These are phyloP conservation scores for Apus apus DNA, from an alignment of 2,113 vertebrate species.

Conservation along the genomic window DNA sequence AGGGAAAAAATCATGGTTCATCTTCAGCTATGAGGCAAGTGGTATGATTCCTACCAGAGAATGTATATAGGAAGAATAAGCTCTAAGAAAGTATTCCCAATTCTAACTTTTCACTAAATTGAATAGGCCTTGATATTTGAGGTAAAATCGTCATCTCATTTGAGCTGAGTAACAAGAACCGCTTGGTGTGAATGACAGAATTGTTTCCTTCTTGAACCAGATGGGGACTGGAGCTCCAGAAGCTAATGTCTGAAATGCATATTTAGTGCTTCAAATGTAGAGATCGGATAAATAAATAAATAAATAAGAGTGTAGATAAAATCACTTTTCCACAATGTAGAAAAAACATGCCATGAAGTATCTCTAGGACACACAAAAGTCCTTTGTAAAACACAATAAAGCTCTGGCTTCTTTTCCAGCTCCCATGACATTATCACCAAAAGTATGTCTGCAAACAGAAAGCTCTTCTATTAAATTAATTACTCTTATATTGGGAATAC, in stretches of 20 bases:
- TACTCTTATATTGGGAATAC: background rate
- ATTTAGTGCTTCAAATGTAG: background rate
- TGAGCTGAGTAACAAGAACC: background rate
- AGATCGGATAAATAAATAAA: background rate
- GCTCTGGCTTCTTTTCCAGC: background rate
- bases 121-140: background rate
- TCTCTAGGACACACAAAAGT: background rate
- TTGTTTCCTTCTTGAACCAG: background rate
- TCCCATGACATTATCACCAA: background rate
- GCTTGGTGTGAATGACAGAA: background rate
- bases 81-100: background rate
- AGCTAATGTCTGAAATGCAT: background rate
- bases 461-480: background rate
- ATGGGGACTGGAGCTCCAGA: background rate
- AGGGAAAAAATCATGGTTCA: background rate
- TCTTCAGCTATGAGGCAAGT: background rate
- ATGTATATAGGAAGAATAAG: background rate
- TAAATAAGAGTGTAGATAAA: background rate
- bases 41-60: background rate
- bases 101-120: background rate
- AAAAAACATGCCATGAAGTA: background rate
- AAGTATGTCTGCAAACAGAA: background rate
- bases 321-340: background rate
- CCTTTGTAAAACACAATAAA: background rate
- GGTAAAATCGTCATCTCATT: background rate